Evolutionary conservation across 2,797 vertebrate genomes (phyloP).

Genomic region (Phalanger gymnotis): DNA sequence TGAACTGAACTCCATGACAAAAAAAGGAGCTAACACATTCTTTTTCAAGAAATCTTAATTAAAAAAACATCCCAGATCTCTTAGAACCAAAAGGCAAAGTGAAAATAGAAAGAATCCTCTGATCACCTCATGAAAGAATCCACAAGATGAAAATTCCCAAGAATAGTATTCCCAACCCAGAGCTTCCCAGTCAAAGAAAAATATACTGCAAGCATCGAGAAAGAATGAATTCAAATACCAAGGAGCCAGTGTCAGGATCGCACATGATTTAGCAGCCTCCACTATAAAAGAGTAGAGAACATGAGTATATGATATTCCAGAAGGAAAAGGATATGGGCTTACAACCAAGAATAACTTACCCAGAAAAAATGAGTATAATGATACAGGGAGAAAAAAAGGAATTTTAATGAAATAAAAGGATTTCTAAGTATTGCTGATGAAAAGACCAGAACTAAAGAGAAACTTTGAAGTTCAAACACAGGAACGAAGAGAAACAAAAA

Average conservation of each 20-base stretch:
- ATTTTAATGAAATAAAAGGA: not conserved
- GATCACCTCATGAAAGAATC: not conserved
- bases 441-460: not conserved
- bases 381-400: not conserved
- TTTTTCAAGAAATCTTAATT: not conserved
- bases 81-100: not conserved
- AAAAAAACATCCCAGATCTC: not conserved
- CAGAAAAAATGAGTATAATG: not conserved
- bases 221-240: not conserved
- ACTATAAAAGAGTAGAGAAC: not conserved
- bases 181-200: not conserved
- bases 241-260: not conserved
- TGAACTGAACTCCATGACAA: not conserved
- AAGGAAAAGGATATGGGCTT: not conserved
- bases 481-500: not conserved
- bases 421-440: not conserved
- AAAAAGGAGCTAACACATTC: not conserved
- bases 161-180: not conserved
- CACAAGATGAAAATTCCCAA: not conserved
- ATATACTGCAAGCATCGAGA: not conserved
- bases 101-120: not conserved
- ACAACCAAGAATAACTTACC: not conserved
- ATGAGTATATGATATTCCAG: not conserved
- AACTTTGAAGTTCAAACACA: not conserved
- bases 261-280: not conserved